Conservation (phyloP, 2,888 invertebrate species). For the Agrochola macilenta region DNA sequence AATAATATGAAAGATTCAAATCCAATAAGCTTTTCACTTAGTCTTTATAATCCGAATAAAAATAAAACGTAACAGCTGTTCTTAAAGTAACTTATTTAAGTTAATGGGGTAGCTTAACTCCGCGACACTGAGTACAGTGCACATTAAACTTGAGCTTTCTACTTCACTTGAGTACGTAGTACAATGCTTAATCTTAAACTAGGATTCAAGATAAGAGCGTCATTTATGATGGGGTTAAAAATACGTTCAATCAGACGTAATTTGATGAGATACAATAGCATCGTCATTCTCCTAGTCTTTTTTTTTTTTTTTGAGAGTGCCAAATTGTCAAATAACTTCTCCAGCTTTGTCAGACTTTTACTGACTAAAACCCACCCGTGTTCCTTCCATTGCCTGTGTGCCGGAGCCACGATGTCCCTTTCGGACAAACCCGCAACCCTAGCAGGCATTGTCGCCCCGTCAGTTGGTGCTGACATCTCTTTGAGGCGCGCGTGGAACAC, state of each 20-base stretch:
- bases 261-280: too few relatives aligned
- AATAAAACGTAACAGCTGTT: conserved; percentile 36
- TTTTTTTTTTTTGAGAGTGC: too few relatives aligned
- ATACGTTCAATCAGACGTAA: conserved; percentile 5
- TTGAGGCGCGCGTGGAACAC: too few relatives aligned
- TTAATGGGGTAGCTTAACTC: conserved; percentile 42
- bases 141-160: conserved; percentile 29
- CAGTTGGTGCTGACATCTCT: too few relatives aligned
- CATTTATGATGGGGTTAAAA: conserved; percentile 9
- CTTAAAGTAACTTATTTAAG: conserved; percentile 42
- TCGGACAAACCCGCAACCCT: too few relatives aligned
- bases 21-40: conserved; percentile 7
- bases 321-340: too few relatives aligned
- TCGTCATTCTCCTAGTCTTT: too few relatives aligned
- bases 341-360: too few relatives aligned
- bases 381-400: too few relatives aligned
- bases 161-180: conserved; percentile 23
- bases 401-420: too few relatives aligned
- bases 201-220: conserved; percentile 19
- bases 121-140: conserved; percentile 29
- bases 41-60: conserved; percentile 20
- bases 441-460: too few relatives aligned
- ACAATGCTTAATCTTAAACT: conserved; percentile 20
- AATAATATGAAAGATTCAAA: neutral
- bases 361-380: too few relatives aligned